Conservation (phyloP, 2,797 vertebrate genomes). For the Spea hammondii region DNA sequence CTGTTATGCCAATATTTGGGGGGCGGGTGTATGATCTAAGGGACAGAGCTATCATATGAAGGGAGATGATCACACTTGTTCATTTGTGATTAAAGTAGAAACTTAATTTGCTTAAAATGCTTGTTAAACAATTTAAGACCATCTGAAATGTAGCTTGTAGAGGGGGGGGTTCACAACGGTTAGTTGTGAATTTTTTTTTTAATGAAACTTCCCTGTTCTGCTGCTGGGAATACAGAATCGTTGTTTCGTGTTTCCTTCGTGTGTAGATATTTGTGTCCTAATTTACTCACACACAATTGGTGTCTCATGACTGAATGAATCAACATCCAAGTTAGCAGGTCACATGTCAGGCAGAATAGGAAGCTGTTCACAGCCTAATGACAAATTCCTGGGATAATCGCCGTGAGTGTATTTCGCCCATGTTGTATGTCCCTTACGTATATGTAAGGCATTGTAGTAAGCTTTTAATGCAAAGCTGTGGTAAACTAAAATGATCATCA, state of each 20-base stretch:
- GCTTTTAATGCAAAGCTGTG: neutral
- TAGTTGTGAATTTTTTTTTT: no score
- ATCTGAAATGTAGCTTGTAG: no score
- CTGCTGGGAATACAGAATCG: conserved; percentile 62
- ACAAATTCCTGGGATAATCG: conserved; percentile 29
- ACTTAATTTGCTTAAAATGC: no score
- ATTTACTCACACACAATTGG: conserved; percentile 61
- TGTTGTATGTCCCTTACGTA: neutral
- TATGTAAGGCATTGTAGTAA: neutral
- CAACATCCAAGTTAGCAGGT: conserved; percentile 67
- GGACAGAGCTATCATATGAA: neutral
- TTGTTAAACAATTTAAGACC: no score
- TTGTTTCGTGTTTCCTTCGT: conserved; percentile 64
- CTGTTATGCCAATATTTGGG: no score
- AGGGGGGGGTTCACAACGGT: no score
- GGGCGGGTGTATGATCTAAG: no score
- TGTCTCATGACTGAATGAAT: conserved; percentile 71
- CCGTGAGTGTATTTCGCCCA: conserved; percentile 14
- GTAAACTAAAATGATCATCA: neutral
- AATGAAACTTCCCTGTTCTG: conserved; percentile 54
- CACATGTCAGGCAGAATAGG: conserved; percentile 67
- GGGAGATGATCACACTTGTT: neutral
- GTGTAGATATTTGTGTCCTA: conserved; percentile 61
- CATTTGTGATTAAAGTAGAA: conserved; percentile 4
- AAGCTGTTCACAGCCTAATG: conserved; percentile 58